phyloP scores from a whole-genome alignment of 2,797 vertebrate genomes.

The Coluber constrictor region DNA sequence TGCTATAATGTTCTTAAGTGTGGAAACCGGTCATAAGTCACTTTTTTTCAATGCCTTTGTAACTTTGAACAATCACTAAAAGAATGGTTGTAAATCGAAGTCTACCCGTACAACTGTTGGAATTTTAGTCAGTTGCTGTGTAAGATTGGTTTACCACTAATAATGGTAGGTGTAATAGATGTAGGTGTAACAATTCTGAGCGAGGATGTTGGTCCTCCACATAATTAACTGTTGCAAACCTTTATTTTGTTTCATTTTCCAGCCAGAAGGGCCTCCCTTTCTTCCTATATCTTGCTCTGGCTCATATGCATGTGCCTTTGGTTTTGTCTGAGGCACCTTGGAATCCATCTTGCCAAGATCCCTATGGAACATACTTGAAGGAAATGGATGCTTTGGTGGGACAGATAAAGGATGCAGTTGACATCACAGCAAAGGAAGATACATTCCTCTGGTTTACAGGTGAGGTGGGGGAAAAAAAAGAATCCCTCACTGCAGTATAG shows the following conservation, averaged over 20 bases:
- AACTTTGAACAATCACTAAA: background rate
- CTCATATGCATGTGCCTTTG: conserved; percentile 95
- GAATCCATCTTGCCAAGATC: background rate
- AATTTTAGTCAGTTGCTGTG: background rate
- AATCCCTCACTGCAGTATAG: background rate
- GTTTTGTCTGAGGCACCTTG: conserved; percentile 39
- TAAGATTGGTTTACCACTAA: background rate
- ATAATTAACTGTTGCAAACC: background rate
- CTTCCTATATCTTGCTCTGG: conserved; percentile 86
- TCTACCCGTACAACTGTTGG: background rate
- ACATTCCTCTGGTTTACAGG: conserved; percentile 94
- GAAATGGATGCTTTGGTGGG: conserved; percentile 91
- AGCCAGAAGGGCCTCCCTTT: conserved; percentile 81
- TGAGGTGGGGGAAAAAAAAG: conserved; percentile 43
- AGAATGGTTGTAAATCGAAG: background rate
- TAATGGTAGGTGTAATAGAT: background rate
- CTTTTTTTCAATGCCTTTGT: background rate
- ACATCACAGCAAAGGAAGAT: conserved; percentile 68
- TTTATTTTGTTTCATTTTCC: background rate
- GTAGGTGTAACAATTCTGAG: background rate
- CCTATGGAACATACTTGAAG: conserved; percentile 75
- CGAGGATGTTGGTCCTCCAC: background rate
- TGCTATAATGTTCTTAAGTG: background rate
- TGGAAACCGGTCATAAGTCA: background rate
- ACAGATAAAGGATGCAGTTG: conserved; percentile 72